Conservation (phyloP, 1,140 invertebrate species). For the Episyrphus balteatus region DNA sequence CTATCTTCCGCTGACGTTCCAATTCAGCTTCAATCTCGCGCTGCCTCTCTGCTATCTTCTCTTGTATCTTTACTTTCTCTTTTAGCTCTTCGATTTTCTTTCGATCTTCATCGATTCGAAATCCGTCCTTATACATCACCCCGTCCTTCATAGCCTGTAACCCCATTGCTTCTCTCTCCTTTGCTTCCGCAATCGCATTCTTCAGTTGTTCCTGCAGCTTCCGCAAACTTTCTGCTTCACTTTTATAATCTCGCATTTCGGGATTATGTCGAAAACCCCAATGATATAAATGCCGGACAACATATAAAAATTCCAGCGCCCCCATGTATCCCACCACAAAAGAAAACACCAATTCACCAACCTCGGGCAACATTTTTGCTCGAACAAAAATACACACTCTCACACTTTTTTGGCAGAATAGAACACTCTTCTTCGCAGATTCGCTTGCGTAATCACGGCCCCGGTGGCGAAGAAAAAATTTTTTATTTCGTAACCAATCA, state of each 20-base stretch:
- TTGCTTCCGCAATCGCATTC: constrained; percentile 14
- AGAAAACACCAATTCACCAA: constrained; percentile 47
- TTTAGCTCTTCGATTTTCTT: constrained; percentile 2
- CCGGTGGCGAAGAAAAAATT: too few species aligned
- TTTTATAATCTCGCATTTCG: constrained; percentile 4
- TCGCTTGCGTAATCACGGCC: too few species aligned
- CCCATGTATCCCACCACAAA: constrained; percentile 60
- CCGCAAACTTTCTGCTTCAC: constrained; percentile 16
- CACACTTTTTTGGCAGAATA: too few species aligned
- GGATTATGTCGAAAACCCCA: constrained; percentile 18
- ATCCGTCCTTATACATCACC: constrained; percentile 24
- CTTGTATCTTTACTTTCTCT: not conserved
- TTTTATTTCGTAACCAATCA: too few species aligned
- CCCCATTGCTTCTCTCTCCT: constrained; percentile 14
- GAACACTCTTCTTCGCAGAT: too few species aligned
- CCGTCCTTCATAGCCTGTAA: constrained; percentile 29
- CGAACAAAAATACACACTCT: too few species aligned
- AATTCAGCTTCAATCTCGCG: constrained; percentile 20
- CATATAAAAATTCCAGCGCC: constrained; percentile 49
- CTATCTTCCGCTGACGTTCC: constrained; percentile 21
- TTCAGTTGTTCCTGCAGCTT: constrained; percentile 19
- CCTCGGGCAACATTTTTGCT: constrained; percentile 9
- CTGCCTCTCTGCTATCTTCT: constrained; percentile 2
- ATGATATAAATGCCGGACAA: constrained; percentile 27
- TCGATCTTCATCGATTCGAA: constrained; percentile 20